Evolutionary conservation across 2,113 vertebrate genomes (phyloP).

Genomic region (Rhinogobius similis): DNA sequence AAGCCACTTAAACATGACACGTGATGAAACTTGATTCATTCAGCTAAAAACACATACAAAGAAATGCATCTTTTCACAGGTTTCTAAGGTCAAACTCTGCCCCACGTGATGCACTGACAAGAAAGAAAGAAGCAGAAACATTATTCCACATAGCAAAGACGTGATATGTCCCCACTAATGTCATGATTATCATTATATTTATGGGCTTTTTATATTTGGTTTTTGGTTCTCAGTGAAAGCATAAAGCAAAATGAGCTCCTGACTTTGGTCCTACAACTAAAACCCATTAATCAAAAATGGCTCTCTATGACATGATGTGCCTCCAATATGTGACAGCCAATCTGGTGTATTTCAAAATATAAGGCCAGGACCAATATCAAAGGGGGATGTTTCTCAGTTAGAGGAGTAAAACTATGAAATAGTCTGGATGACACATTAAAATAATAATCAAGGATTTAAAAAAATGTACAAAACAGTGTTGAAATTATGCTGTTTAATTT

Average conservation of each 20-base stretch:
- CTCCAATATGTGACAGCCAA: background rate
- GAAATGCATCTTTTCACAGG: background rate
- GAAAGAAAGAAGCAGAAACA: background rate
- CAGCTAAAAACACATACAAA: background rate
- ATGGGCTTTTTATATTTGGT: background rate
- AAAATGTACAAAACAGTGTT: too few species aligned
- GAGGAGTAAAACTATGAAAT: too few species aligned
- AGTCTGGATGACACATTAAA: too few species aligned
- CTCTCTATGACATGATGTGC: background rate
- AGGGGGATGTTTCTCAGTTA: too few species aligned
- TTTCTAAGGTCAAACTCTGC: background rate
- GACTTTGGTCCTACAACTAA: background rate
- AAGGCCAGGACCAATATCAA: too few species aligned
- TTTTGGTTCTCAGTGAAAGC: background rate
- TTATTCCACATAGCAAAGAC: background rate
- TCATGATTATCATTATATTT: background rate
- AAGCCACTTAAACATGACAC: conserved; percentile 14
- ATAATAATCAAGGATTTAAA: too few species aligned
- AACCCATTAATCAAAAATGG: background rate
- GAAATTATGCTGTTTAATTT: too few species aligned
- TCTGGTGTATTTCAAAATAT: too few species aligned
- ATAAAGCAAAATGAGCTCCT: too few species aligned
- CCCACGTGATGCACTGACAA: background rate
- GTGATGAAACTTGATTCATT: background rate
- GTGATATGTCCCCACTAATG: background rate